Conservation (phyloP, 2,888 invertebrate genomes). For the Leptura quadrifasciata region DNA sequence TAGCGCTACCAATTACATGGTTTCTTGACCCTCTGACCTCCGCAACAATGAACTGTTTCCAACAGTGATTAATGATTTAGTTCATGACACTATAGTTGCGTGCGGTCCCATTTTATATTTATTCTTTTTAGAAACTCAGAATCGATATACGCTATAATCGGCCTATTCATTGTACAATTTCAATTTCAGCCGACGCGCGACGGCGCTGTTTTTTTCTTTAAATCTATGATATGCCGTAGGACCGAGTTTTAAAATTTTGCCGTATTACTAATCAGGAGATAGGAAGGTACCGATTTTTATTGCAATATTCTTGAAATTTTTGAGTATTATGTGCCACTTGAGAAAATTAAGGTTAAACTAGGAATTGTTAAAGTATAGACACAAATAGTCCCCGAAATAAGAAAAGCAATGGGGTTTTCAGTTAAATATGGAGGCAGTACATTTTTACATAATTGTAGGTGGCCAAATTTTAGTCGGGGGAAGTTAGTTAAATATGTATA, state of each 20-base stretch:
- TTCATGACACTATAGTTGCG: slow-evolving; percentile 49
- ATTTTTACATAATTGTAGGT: no score
- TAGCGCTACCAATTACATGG: slow-evolving; percentile 44
- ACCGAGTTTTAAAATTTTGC: slow-evolving; percentile 13
- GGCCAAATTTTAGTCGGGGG: no score
- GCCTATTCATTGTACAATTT: slow-evolving; percentile 46
- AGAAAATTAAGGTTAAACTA: slow-evolving; percentile 39
- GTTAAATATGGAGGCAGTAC: neutral
- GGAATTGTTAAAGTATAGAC: slow-evolving; percentile 38
- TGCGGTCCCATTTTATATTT: slow-evolving; percentile 49
- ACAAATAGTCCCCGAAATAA: no score
- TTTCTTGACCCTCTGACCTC: slow-evolving; percentile 57
- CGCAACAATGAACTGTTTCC: slow-evolving; percentile 50
- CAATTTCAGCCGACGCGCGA: slow-evolving; percentile 39
- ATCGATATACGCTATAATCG: slow-evolving; percentile 48
- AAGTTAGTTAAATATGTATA: no score
- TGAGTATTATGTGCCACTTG: slow-evolving; percentile 35
- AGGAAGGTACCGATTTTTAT: slow-evolving; percentile 36
- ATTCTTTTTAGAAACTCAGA: slow-evolving; percentile 41
- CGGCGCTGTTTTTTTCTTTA: slow-evolving; percentile 36
- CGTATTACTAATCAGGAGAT: slow-evolving; percentile 43
- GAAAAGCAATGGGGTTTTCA: no score
- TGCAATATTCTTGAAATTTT: slow-evolving; percentile 31
- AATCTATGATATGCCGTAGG: slow-evolving; percentile 39
- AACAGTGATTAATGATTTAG: slow-evolving; percentile 57